Conservation (phyloP, 2,888 invertebrate species). For the Drosophila prolongata region DNA sequence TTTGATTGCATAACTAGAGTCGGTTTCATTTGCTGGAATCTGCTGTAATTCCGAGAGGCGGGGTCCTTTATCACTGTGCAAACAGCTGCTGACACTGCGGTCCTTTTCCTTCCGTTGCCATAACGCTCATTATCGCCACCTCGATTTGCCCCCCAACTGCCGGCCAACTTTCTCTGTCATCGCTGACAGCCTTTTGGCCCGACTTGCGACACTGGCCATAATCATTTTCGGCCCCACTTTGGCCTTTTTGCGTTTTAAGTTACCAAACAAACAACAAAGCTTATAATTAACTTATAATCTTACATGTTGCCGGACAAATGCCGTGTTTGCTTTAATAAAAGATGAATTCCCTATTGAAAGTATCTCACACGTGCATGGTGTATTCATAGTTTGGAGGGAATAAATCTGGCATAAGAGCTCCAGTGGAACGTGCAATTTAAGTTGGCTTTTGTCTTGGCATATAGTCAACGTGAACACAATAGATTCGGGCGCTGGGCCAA, state of each 20-base stretch:
- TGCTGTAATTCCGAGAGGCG: conserved; percentile 1
- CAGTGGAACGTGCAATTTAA: conserved; percentile 7
- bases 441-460: conserved; percentile 16
- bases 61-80: conserved; percentile 53
- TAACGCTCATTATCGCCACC: conserved; percentile 64
- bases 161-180: conserved; percentile 10
- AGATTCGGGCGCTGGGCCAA: neutral
- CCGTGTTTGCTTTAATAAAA: too few relatives aligned
- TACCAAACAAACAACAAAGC: conserved; percentile 54
- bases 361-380: neutral
- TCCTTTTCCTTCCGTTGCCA: conserved; percentile 61
- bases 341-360: conserved; percentile 3
- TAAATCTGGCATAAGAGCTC: neutral
- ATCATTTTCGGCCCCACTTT: conserved; percentile 9
- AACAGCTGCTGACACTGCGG: conserved; percentile 56
- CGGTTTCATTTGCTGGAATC: conserved; percentile 18
- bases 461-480: neutral
- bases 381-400: neutral
- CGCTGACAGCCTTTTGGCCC: conserved; percentile 24
- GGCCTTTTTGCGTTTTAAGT: conserved; percentile 51
- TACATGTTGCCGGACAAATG: conserved; percentile 39
- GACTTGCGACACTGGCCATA: conserved; percentile 23
- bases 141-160: conserved; percentile 2
- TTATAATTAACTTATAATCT: conserved; percentile 70
- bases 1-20: conserved; percentile 19